phyloP scores from a whole-genome alignment of 1,140 invertebrate species.

The Conus ventricosus region DNA sequence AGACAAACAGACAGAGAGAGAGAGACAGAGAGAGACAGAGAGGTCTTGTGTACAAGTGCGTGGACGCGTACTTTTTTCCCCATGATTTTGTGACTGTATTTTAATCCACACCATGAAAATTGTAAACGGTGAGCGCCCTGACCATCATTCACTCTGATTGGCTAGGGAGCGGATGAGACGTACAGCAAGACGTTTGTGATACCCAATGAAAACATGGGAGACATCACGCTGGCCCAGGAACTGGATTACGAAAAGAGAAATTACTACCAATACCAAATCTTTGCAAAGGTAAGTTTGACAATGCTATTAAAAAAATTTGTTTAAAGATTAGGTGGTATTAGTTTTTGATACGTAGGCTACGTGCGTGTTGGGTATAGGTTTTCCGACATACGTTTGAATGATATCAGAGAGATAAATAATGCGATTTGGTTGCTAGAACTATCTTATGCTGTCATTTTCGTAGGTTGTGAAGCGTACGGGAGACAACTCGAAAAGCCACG shows the following conservation, averaged over 20 bases:
- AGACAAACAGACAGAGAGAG: not conserved
- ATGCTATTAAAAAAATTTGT: no score
- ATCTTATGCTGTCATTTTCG: no score
- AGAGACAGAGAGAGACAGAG: no score
- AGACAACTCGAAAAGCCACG: no score
- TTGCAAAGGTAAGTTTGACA: slow-evolving; percentile 29
- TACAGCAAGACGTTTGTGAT: slow-evolving; percentile 59
- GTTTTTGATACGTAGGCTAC: not conserved
- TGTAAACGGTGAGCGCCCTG: no score
- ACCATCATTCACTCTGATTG: no score
- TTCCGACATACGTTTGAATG: not conserved
- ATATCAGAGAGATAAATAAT: not conserved
- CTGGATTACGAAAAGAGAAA: slow-evolving; percentile 58
- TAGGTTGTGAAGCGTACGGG: no score
- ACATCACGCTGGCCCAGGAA: slow-evolving; percentile 46
- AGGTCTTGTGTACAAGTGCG: not conserved
- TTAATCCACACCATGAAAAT: no score
- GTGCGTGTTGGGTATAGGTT: not conserved
- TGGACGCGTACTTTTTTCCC: not conserved
- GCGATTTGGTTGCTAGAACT: no score
- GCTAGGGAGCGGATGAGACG: slow-evolving; percentile 43
- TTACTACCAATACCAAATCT: slow-evolving; percentile 44
- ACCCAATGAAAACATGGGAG: slow-evolving; percentile 38
- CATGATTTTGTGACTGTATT: no score
- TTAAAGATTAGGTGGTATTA: not conserved